Percentiles rank a stretch among this genome's conserved stretches.
Conservation (phyloP, 2,113 vertebrate genomes). For the Taurulus bubalis region DNA sequence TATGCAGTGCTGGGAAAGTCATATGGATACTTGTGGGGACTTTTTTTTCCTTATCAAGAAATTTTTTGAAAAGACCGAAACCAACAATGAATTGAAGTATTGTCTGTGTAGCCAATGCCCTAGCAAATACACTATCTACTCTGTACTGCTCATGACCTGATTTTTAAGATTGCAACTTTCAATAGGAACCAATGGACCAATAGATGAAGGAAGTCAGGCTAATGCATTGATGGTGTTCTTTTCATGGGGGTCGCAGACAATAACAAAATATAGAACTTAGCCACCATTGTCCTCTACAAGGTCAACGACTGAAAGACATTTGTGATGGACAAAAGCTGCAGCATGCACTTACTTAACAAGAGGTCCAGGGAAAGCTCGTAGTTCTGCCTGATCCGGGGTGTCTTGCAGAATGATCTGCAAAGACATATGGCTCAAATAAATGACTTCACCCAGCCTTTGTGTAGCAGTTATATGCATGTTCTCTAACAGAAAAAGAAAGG, state of each 20-base stretch:
- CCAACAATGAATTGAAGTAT: neutral
- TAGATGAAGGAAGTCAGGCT: neutral
- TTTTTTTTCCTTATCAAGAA: neutral
- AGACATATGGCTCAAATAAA: slow-evolving; percentile 26
- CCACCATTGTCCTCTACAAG: neutral
- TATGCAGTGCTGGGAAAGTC: no score
- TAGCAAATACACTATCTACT: neutral
- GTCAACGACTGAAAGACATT: neutral
- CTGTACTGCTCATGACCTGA: neutral
- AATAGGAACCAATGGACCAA: neutral
- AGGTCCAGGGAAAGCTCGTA: slow-evolving; percentile 93
- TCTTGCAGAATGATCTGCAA: slow-evolving; percentile 91
- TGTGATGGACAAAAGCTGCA: neutral
- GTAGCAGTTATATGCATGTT: neutral
- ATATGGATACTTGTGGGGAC: neutral
- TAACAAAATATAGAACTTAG: neutral
- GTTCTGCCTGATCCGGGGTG: slow-evolving; percentile 89
- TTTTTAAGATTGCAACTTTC: neutral
- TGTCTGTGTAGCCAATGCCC: neutral
- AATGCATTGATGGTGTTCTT: neutral
- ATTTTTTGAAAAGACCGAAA: neutral
- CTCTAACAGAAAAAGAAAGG: neutral
- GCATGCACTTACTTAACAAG: slow-evolving; percentile 89
- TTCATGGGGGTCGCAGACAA: no score
- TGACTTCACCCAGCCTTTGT: neutral